Conservation (phyloP, 2,113 vertebrate genomes). For the Alethe castanea region DNA sequence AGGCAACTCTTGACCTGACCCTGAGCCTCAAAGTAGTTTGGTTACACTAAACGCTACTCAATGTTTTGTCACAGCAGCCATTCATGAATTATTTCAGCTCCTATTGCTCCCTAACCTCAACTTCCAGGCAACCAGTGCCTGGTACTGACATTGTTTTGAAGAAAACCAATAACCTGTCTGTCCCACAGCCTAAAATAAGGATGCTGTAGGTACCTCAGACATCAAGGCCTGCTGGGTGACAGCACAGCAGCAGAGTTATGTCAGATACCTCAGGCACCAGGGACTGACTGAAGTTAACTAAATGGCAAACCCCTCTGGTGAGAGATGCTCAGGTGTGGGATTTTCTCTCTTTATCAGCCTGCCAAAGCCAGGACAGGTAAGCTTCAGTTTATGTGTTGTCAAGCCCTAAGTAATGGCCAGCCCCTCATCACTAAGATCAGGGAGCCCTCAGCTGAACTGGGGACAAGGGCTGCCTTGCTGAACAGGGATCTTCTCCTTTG, state of each 20-base stretch:
- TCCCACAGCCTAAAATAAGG: neutral
- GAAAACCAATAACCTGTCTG: neutral
- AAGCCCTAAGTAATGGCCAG: neutral
- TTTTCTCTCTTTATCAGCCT: neutral
- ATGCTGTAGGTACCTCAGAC: neutral
- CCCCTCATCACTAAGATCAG: neutral
- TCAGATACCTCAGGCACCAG: neutral
- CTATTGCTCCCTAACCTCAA: neutral
- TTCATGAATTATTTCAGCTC: neutral
- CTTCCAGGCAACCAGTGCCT: neutral
- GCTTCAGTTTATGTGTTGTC: neutral
- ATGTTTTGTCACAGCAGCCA: neutral
- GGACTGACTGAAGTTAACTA: neutral
- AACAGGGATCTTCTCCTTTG: neutral
- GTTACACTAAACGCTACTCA: neutral
- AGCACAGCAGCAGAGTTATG: neutral
- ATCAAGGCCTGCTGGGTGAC: neutral
- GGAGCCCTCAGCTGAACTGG: neutral
- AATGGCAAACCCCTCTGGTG: neutral
- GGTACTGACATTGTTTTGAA: neutral
- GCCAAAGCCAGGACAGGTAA: neutral
- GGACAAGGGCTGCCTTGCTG: neutral
- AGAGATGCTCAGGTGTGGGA: neutral
- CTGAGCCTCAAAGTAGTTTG: neutral
- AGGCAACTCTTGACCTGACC: neutral